Conservation (phyloP, 2,113 vertebrate genomes). For the Falcunculus frontatus region DNA sequence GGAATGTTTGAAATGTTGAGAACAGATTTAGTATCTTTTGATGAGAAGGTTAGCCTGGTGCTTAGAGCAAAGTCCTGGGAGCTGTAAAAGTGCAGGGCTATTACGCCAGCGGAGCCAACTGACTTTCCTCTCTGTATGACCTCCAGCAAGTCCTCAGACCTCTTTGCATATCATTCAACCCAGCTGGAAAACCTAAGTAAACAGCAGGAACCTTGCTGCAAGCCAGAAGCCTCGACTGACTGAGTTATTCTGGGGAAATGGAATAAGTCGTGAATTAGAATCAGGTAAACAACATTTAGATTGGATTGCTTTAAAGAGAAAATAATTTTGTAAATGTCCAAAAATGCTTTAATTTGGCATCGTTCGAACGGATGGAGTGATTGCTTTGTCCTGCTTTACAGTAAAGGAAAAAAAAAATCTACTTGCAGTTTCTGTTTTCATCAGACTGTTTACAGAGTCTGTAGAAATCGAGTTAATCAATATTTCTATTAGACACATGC, state of each 20-base stretch:
- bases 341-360: not conserved
- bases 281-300: not conserved
- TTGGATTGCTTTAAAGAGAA: not conserved
- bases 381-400: not conserved
- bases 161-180: conserved; percentile 34
- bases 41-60: conserved; percentile 29
- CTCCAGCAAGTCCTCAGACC: conserved; percentile 40
- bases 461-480: conserved; percentile 23
- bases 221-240: conserved; percentile 12
- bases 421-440: not conserved
- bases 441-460: conserved; percentile 40
- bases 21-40: conserved; percentile 29
- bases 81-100: conserved; percentile 13
- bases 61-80: conserved; percentile 24
- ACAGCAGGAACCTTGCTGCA: conserved; percentile 45
- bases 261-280: not conserved
- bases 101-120: not conserved
- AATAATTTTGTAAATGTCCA: not conserved
- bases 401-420: not conserved
- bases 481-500: conserved; percentile 43
- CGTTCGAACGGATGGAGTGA: not conserved
- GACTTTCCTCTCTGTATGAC: conserved; percentile 27
- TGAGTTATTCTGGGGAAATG: conserved; percentile 8
- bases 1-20: conserved; percentile 6
- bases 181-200: conserved; percentile 55